Evolutionary conservation across 2,888 invertebrate species (phyloP).

Genomic region (Agrypnus murinus): DNA sequence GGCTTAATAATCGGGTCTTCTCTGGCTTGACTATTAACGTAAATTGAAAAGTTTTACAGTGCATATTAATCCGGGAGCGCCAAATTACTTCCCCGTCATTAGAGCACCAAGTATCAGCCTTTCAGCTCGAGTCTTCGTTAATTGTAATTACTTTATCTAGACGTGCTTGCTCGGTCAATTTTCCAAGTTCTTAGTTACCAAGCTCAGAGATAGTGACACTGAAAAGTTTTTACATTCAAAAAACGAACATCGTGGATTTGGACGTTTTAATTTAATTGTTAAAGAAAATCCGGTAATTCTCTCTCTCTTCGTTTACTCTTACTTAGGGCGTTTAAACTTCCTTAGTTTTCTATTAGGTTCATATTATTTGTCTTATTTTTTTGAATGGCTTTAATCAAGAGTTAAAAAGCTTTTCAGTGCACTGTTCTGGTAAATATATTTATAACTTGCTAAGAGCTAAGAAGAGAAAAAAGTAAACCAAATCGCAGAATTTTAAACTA

Average conservation of each 20-base stretch:
- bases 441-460: no score
- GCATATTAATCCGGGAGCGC: slow-evolving; percentile 63
- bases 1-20: slow-evolving; percentile 37
- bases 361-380: no score
- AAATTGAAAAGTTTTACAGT: slow-evolving; percentile 63
- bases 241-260: slow-evolving; percentile 20
- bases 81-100: slow-evolving; percentile 67
- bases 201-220: slow-evolving; percentile 28
- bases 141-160: slow-evolving; percentile 66
- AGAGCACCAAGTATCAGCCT: slow-evolving; percentile 62
- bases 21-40: slow-evolving; percentile 51
- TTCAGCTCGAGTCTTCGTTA: slow-evolving; percentile 60
- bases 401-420: no score
- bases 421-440: no score
- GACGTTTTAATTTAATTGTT: slow-evolving; percentile 30
- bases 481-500: no score
- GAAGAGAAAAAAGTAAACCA: no score
- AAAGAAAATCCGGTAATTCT: slow-evolving; percentile 16
- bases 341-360: no score
- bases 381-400: no score
- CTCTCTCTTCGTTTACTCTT: background rate
- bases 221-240: slow-evolving; percentile 22
- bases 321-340: background rate
- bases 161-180: slow-evolving; percentile 46
- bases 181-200: slow-evolving; percentile 30